Conservation (phyloP, 2,888 invertebrate species). For the Lissocephala sabroskyi region DNA sequence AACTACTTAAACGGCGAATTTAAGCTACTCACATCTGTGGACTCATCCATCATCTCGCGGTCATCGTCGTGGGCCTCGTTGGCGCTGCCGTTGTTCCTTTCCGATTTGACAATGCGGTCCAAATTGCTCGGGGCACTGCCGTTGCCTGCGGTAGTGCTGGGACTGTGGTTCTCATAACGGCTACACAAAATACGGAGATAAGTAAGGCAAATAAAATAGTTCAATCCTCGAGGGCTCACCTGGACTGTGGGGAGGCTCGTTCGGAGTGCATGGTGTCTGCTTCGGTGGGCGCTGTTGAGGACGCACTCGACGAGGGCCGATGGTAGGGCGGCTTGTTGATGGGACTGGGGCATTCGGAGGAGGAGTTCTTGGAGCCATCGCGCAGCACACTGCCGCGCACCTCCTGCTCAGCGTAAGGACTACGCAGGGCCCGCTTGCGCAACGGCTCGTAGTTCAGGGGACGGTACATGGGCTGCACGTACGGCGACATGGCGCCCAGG, state of each 20-base stretch:
- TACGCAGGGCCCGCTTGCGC: conserved; percentile 76
- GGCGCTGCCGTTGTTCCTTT: conserved; percentile 72
- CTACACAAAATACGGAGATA: conserved; percentile 48
- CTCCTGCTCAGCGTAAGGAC: conserved; percentile 73
- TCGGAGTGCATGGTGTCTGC: conserved; percentile 73
- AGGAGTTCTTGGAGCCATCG: conserved; percentile 74
- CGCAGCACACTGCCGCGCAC: conserved; percentile 79
- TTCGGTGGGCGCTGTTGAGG: conserved; percentile 72
- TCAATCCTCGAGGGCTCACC: conserved; percentile 45
- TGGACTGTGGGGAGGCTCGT: conserved; percentile 72
- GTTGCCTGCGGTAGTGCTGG: conserved; percentile 71
- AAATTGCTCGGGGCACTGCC: conserved; percentile 51
- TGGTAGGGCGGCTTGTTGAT: conserved; percentile 71
- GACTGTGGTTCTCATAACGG: conserved; percentile 73
- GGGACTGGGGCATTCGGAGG: conserved; percentile 73
- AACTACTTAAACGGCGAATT: not conserved
- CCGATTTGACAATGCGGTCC: conserved; percentile 69
- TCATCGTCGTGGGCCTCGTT: conserved; percentile 71
- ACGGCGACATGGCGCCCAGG: conserved; percentile 69
- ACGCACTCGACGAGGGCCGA: conserved; percentile 72
- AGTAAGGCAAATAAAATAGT: too few relatives aligned
- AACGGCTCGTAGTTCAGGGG: conserved; percentile 72
- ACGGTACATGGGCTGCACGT: conserved; percentile 72
- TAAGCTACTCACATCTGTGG: conserved; percentile 66
- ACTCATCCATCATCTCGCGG: conserved; percentile 70